These are phyloP conservation scores for Lepilemur ruficaudatus DNA, from an alignment of 2,797 vertebrate genomes.

Conservation along the genomic window DNA sequence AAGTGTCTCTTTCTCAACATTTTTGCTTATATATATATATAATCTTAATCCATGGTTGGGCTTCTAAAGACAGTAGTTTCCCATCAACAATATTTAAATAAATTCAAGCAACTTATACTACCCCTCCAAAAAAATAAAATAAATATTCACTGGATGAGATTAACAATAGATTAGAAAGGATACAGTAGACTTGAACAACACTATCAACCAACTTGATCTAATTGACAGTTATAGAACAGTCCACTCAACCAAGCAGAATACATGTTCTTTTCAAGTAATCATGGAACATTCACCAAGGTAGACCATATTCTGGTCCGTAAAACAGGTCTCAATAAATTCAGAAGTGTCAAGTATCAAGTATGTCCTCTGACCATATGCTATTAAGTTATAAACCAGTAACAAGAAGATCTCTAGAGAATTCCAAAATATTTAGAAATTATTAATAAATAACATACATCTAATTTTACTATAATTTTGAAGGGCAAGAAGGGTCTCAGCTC, in stretches of 20 bases:
- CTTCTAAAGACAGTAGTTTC: no score
- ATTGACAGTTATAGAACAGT: not conserved
- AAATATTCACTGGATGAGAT: not conserved
- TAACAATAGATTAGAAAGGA: not conserved
- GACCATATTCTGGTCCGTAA: not conserved
- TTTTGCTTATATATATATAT: no score
- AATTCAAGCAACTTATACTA: no score
- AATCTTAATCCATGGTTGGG: no score
- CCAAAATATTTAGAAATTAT: not conserved
- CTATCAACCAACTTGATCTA: not conserved
- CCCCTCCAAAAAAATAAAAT: not conserved
- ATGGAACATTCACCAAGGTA: not conserved
- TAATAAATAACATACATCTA: not conserved
- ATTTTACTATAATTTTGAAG: not conserved
- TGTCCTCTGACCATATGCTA: not conserved
- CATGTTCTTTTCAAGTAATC: not conserved
- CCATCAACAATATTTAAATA: no score
- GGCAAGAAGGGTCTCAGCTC: not conserved
- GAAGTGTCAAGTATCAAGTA: not conserved
- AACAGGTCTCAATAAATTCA: not conserved
- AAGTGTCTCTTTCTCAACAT: no score
- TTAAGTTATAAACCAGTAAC: constrained; percentile 34
- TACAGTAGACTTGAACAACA: not conserved
- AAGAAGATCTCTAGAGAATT: not conserved
- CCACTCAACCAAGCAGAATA: not conserved